Percentiles rank a stretch among this genome's conserved stretches.
These are phyloP conservation scores for Syndactyla subalaris DNA, from an alignment of 2,797 vertebrate genomes.

Conservation along the genomic window DNA sequence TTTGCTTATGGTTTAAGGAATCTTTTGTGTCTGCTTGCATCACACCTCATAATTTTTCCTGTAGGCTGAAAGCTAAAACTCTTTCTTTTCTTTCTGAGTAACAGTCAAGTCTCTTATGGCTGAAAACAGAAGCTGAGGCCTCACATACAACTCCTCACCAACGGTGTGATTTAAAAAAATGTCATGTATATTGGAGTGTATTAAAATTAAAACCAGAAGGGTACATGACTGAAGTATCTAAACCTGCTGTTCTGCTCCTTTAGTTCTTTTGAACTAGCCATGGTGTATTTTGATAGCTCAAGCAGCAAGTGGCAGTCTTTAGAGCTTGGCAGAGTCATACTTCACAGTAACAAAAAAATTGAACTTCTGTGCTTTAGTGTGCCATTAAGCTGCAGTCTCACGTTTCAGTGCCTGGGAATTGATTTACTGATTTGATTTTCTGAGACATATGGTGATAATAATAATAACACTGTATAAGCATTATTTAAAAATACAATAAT, in stretches of 20 bases:
- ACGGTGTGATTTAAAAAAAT: neutral
- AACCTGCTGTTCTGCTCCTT: neutral
- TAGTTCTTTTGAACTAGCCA: neutral
- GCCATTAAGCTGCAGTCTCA: conserved; percentile 30
- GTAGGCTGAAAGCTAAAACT: neutral
- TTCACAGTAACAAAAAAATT: neutral
- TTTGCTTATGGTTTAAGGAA: neutral
- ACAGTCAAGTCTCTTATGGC: neutral
- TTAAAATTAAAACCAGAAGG: neutral
- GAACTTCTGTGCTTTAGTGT: neutral
- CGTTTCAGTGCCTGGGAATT: conserved; percentile 48
- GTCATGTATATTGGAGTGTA: neutral
- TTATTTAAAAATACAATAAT: conserved; percentile 54
- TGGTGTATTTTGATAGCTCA: neutral
- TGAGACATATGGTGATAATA: conserved; percentile 33
- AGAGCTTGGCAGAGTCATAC: neutral
- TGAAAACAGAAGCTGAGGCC: neutral
- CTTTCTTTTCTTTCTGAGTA: neutral
- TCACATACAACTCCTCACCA: neutral
- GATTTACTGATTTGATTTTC: conserved; percentile 67
- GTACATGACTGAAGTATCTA: neutral
- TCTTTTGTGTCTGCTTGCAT: neutral
- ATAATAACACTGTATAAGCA: conserved; percentile 19
- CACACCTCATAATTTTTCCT: neutral
- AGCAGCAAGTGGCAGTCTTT: neutral